Base-by-base conservation (phyloP, 2,113 vertebrate species). In the Nestor notabilis region DNA sequence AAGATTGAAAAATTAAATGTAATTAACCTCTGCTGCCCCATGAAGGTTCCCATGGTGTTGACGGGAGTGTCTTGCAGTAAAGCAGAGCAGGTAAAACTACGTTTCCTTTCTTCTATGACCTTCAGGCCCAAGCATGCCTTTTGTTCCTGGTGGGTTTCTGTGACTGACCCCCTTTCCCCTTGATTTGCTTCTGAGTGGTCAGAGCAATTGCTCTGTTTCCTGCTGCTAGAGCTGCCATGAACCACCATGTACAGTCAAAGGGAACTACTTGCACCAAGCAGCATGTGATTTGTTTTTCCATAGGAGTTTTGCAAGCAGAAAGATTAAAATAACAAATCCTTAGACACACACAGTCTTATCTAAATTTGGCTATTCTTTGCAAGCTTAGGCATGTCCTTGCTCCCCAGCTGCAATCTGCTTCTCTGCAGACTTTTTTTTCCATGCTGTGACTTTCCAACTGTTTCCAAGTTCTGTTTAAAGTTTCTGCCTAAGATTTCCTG, bases 391-490 rank as follows among this genome's bases (percentile, higher is more conserved):
- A 91, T 23, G 49, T 82, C 46, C n/a, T 69, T 88, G 58, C 44
- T 93, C n/a, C 63, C 56, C 44, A n/a, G 63, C 55, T 87, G 52
- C 78, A 87, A 83, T 94, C 89, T 88, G 58, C 46, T 90, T 80
- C 89, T 96, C 56, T 43, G 53, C 11, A 88, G 53, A 70, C 27
- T 33, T 50, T 79, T 77, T 86, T 81, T 90, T 20, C 44, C 28
- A 33, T 87, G 46, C 41, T 92, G 49, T 83, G 83, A 11, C 68
- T 96, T 95, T 92, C 92, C n/a, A 92, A 49, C 63, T 63, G 11
- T 65, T 91, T 94, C 66, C 87, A 95, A 80, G 49, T 80, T 93
- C 66, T 82, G 19, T 90, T 85, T 72, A 49, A 84, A 95, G 19
- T 82, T 93, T 82, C 75, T 94, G 58, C 18, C 25, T 46, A 55